Base-by-base conservation (phyloP, 1,140 invertebrate species). In the Colletes latitarsis region DNA sequence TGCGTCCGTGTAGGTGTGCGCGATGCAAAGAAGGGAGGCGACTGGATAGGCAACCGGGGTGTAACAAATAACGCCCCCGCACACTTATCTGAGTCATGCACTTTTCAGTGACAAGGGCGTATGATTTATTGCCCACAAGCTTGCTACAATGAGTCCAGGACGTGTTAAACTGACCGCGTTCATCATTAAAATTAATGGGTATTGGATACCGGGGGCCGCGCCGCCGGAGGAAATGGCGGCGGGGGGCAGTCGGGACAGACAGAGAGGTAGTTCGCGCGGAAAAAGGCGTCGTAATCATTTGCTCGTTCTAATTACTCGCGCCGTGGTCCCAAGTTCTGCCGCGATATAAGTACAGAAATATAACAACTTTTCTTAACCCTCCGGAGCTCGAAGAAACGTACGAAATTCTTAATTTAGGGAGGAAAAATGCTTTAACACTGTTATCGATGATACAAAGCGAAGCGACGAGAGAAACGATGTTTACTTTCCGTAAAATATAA, bases 111-210 rank as follows among this genome's bases (percentile, higher is more conserved):
- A 84, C 79, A 88, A 84, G 76, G 66, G 80, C 57, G 78, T 88
- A 88, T 88, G 86, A 88, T 88, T 87, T 88, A 88, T 88, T 81
- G 74, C 86, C 75, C 80, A 82, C 86, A 77, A 82, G 83, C 80
- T 75, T 81, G 82, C 77, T 86, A 85, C 78, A 86, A 90, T 89
- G 89, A 88, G 84, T 88, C 69, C 83, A 79, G 80, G 82, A 88
- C 88, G 88, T 89, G 88, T 88, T 89, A 89, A 89, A 89, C 86
- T 90, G 88, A 89, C 88, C 89, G 67, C 86, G 86, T 86, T 89
- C 89, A 88, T 90, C 88, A 90, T 90, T 89, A 89, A 90, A 90
- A 90, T 90, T 90, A 90, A 90, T 90, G 86, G 89, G 81, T 88
- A 89, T 89, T 89, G 89, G 83, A 89, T 89, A 77, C 73, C 69